Evolutionary conservation across 2,888 invertebrate species (phyloP).

Genomic region (Elmis aenea): DNA sequence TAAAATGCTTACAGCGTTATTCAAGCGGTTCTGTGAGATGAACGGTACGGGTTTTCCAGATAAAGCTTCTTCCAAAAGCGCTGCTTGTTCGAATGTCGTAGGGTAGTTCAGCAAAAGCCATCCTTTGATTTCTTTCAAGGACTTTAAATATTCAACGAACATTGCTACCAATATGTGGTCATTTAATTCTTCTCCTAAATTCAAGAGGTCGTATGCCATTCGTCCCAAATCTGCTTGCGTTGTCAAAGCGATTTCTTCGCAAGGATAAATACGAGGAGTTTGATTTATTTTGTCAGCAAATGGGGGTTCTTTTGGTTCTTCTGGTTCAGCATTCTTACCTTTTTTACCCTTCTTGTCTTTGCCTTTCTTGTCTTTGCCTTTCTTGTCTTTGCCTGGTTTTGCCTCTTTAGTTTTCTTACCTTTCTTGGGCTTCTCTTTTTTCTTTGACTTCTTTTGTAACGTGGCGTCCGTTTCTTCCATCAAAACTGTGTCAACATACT

Average conservation of each 20-base stretch:
- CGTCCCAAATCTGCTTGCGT: conserved; percentile 52
- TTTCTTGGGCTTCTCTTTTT: conserved; percentile 32
- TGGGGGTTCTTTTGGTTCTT: conserved; percentile 3
- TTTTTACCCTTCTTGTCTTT: conserved; percentile 17
- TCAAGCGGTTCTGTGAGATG: conserved; percentile 15
- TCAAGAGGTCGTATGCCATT: conserved; percentile 52
- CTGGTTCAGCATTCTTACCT: conserved; percentile 20
- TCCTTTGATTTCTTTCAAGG: conserved; percentile 47
- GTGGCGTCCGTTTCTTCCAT: conserved; percentile 45
- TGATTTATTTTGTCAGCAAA: conserved; percentile 50
- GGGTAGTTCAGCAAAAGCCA: conserved; percentile 66
- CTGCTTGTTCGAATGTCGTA: conserved; percentile 53
- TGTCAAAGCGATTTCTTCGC: conserved; percentile 53
- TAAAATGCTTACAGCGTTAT: conserved; percentile 21
- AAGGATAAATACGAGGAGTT: conserved; percentile 57
- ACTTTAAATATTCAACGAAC: conserved; percentile 57
- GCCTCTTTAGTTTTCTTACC: conserved; percentile 23
- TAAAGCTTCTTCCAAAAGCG: conserved; percentile 56
- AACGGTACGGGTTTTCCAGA: conserved; percentile 51
- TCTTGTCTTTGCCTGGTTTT: conserved; percentile 5
- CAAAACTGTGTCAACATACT: conserved; percentile 48
- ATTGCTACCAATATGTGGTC: conserved; percentile 55
- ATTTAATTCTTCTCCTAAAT: conserved; percentile 47
- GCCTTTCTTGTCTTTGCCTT: conserved; percentile 14
- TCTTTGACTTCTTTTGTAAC: conserved; percentile 45